A percentile compares a stretch with the other conserved stretches of the same genome.
Conservation (phyloP, 1,140 invertebrate genomes). For the Drosophila mauritiana region DNA sequence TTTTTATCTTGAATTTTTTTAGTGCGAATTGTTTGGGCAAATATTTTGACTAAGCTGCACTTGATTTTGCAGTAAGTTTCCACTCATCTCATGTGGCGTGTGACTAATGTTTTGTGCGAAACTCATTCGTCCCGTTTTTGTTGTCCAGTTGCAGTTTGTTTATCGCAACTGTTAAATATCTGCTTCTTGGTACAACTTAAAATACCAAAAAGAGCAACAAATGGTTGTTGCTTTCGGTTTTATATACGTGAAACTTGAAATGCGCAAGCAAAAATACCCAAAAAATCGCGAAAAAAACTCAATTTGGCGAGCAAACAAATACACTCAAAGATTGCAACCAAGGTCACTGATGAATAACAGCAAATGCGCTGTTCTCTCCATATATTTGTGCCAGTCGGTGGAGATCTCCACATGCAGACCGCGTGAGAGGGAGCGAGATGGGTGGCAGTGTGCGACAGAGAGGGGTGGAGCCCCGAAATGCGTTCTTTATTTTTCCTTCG, state of each 20-base stretch:
- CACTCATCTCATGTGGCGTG: slow-evolving; percentile 35
- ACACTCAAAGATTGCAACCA: slow-evolving; percentile 80
- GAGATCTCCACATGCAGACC: slow-evolving; percentile 63
- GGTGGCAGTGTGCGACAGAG: slow-evolving; percentile 8
- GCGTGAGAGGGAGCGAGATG: slow-evolving; percentile 10
- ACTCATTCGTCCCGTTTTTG: slow-evolving; percentile 3
- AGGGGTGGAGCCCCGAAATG: slow-evolving; percentile 45
- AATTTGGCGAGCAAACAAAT: slow-evolving; percentile 42
- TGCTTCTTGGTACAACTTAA: slow-evolving; percentile 52
- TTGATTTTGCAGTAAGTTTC: slow-evolving; percentile 26
- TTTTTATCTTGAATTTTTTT: slow-evolving; percentile 1
- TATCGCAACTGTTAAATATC: not conserved
- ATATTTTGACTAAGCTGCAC: slow-evolving; percentile 36
- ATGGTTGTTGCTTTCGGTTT: not conserved
- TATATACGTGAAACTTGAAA: slow-evolving; percentile 49
- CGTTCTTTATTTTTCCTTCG: slow-evolving; percentile 60
- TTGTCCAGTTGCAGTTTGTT: slow-evolving; percentile 12
- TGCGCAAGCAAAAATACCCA: slow-evolving; percentile 38
- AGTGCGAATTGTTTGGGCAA: slow-evolving; percentile 30
- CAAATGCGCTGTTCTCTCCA: slow-evolving; percentile 68
- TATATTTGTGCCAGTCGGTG: slow-evolving; percentile 70
- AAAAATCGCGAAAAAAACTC: slow-evolving; percentile 21
- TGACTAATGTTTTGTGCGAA: slow-evolving; percentile 42
- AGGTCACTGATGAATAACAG: slow-evolving; percentile 83
- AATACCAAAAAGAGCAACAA: slow-evolving; percentile 59